Evolutionary conservation across 2,113 vertebrate species (phyloP).

Genomic region (Daphoenositta chrysoptera): DNA sequence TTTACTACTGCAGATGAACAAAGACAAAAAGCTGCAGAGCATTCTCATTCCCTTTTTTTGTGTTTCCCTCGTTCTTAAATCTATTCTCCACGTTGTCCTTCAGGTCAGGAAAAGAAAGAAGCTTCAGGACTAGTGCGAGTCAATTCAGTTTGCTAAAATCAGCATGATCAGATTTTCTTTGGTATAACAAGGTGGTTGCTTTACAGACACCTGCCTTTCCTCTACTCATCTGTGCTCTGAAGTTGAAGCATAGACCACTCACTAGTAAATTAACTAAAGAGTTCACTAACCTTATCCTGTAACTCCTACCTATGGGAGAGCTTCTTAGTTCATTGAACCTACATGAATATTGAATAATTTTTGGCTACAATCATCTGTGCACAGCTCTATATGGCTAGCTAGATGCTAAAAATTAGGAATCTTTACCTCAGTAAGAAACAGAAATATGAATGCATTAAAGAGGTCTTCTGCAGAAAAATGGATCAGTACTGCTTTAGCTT

Average conservation of each 20-base stretch:
- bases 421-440: neutral
- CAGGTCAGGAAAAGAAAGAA: neutral
- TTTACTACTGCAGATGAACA: constrained; percentile 55
- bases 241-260: neutral
- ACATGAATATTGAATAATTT: neutral
- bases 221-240: neutral
- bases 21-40: constrained; percentile 32
- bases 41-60: neutral
- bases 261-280: neutral
- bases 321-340: neutral
- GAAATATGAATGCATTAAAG: neutral
- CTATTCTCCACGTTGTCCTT: neutral
- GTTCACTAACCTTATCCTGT: neutral
- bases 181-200: neutral
- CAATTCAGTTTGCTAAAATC: neutral
- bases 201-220: neutral
- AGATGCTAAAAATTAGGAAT: neutral
- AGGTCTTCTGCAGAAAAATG: neutral
- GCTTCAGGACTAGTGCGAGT: neutral
- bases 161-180: neutral
- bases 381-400: neutral
- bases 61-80: neutral
- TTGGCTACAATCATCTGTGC: neutral
- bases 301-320: neutral
- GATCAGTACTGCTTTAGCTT: neutral